Evolutionary conservation across 2,888 invertebrate species (phyloP).

Genomic region (Hypsopygia costalis): DNA sequence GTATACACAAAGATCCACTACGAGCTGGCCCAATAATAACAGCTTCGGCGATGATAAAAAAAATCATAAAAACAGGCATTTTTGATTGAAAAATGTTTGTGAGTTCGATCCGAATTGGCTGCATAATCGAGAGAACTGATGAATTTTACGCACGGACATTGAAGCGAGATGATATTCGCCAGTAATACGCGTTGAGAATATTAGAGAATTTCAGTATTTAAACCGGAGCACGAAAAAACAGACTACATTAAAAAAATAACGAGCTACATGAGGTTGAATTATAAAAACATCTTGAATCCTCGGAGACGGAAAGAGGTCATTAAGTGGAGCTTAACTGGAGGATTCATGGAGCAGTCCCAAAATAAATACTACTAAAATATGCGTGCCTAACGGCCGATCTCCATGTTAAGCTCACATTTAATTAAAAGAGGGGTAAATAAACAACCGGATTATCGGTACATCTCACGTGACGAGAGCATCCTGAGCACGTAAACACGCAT

Average conservation of each 20-base stretch:
- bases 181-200: too few species aligned
- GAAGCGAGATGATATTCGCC: too few species aligned
- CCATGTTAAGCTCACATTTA: constrained; percentile 44
- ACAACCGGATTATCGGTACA: constrained; percentile 68
- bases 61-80: too few species aligned
- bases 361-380: constrained; percentile 52
- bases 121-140: too few species aligned
- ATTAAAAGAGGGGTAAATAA: constrained; percentile 62
- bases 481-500: constrained; percentile 21
- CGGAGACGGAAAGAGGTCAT: constrained; percentile 40
- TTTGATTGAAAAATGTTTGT: too few species aligned
- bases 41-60: too few species aligned
- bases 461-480: constrained; percentile 47
- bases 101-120: too few species aligned
- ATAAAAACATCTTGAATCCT: constrained; percentile 8
- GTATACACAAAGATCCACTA: too few species aligned
- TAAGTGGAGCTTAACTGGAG: constrained; percentile 44
- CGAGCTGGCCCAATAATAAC: too few species aligned
- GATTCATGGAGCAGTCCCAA: constrained; percentile 39
- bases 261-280: neutral
- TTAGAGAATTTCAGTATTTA: too few species aligned
- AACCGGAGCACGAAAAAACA: neutral
- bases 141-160: too few species aligned
- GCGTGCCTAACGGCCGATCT: constrained; percentile 16
- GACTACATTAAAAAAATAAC: constrained; percentile 6